Conservation (phyloP, 2,888 invertebrate genomes). For the Drosophila tanythrix region DNA sequence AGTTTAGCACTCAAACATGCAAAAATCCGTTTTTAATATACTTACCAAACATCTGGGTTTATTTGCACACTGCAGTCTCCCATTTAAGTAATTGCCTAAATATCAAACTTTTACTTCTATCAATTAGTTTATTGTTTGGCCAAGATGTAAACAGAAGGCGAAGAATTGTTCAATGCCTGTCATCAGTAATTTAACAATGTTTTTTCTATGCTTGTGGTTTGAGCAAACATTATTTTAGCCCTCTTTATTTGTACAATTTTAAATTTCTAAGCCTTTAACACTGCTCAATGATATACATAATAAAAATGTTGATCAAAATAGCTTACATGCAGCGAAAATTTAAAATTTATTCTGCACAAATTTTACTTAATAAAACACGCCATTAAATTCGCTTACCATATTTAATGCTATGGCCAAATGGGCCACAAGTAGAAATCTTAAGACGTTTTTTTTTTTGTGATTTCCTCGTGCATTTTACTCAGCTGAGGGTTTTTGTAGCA, state of each 20-base stretch:
- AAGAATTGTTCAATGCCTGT: not conserved
- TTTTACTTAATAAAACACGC: not conserved
- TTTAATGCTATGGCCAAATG: constrained; percentile 7
- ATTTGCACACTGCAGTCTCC: not conserved
- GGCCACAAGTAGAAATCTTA: not conserved
- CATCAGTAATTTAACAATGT: not conserved
- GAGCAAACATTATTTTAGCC: too few relatives aligned
- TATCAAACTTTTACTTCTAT: constrained; percentile 37
- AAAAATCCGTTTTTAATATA: not conserved
- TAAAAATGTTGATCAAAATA: not conserved
- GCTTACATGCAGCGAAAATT: not conserved
- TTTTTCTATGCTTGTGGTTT: not conserved
- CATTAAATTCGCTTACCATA: constrained; percentile 9
- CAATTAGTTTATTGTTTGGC: constrained; percentile 49
- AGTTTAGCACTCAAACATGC: not conserved
- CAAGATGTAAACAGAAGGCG: not conserved
- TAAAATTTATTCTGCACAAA: not conserved
- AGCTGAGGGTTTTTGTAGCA: not conserved
- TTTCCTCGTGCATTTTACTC: not conserved
- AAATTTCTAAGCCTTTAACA: not conserved
- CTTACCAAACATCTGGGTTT: not conserved
- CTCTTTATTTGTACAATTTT: not conserved
- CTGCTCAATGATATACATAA: not conserved
- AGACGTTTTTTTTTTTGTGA: not conserved
- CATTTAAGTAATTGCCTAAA: constrained; percentile 40